These are phyloP conservation scores for Smithornis capensis DNA, from an alignment of 2,113 vertebrate genomes.

Conservation along the genomic window DNA sequence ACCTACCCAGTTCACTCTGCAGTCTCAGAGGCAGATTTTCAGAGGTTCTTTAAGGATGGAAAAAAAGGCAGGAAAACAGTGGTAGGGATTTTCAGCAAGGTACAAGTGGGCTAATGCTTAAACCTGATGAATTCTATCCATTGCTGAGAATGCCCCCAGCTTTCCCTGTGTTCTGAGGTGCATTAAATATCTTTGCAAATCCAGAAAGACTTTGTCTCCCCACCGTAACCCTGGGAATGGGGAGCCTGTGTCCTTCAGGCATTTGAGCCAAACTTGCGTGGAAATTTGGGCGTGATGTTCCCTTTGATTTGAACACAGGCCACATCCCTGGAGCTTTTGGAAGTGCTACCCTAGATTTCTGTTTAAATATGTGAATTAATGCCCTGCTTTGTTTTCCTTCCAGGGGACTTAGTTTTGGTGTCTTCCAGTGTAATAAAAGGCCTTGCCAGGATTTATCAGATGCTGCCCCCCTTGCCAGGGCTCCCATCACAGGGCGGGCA, in stretches of 20 bases:
- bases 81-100: background rate
- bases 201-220: background rate
- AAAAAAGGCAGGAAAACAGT: background rate
- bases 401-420: background rate
- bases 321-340: background rate
- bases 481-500: background rate
- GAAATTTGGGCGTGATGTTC: background rate
- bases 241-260: background rate
- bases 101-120: background rate
- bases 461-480: background rate
- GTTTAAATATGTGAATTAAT: background rate
- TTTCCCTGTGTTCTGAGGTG: background rate
- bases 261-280: fast-evolving
- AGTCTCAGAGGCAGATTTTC: background rate
- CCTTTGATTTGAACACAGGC: background rate
- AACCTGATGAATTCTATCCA: background rate
- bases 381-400: background rate
- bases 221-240: background rate
- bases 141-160: background rate
- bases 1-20: background rate
- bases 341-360: background rate
- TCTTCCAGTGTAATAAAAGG: background rate
- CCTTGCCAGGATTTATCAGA: background rate
- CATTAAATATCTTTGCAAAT: background rate
- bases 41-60: background rate